Conservation (phyloP, 2,888 invertebrate genomes). For the Mantis religiosa region DNA sequence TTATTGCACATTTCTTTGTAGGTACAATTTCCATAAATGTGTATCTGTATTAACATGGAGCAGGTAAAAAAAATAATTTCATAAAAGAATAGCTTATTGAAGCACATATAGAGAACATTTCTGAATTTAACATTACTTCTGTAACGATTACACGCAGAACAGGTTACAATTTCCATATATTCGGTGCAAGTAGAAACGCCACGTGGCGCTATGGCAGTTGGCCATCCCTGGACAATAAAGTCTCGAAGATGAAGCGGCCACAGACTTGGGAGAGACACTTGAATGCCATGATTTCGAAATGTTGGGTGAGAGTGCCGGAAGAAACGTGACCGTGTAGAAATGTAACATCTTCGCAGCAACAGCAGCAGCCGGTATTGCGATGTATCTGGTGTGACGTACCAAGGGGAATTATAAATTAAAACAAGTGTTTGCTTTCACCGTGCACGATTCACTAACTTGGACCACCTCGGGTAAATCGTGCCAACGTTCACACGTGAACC, state of each 20-base stretch:
- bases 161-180: too few species aligned
- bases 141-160: too few species aligned
- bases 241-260: neutral
- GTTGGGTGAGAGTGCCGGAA: neutral
- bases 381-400: neutral
- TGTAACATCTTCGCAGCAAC: neutral
- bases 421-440: slow-evolving; percentile 17
- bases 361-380: neutral
- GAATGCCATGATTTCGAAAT: neutral
- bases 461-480: slow-evolving; percentile 14
- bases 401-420: slow-evolving; percentile 8
- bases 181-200: too few species aligned
- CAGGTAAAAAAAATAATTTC: too few species aligned
- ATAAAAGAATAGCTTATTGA: too few species aligned
- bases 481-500: slow-evolving; percentile 1
- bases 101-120: too few species aligned
- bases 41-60: too few species aligned
- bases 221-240: neutral
- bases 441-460: slow-evolving; percentile 1
- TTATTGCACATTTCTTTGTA: too few species aligned
- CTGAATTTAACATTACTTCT: too few species aligned
- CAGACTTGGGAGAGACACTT: neutral
- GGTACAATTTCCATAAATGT: too few species aligned
- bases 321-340: slow-evolving; percentile 7
- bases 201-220: too few species aligned